Evolutionary conservation across 2,888 invertebrate genomes (phyloP).

Genomic region (Drosophila dives): DNA sequence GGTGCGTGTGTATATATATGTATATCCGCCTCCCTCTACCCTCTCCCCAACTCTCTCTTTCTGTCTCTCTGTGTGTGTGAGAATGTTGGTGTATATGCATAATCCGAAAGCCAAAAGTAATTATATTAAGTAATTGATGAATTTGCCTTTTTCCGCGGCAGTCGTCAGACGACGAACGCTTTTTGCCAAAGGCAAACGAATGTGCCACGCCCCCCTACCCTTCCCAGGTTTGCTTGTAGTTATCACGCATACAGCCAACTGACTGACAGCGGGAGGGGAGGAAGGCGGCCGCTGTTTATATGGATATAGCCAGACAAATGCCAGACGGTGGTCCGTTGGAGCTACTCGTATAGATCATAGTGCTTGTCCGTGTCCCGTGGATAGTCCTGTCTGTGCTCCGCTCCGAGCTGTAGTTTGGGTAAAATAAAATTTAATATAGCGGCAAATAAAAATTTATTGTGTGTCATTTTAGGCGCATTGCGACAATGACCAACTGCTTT

Average conservation of each 20-base stretch:
- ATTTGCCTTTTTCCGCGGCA: slow-evolving; percentile 77
- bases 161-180: slow-evolving; percentile 44
- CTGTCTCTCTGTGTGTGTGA: slow-evolving; percentile 16
- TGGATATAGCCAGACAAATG: slow-evolving; percentile 47
- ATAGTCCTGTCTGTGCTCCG: slow-evolving; percentile 5
- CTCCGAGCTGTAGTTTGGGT: slow-evolving; percentile 15
- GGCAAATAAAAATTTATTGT: slow-evolving; percentile 78
- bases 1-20: slow-evolving; percentile 1
- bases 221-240: slow-evolving; percentile 29
- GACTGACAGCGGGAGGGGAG: background rate
- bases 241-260: slow-evolving; percentile 31
- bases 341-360: slow-evolving; percentile 28
- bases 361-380: slow-evolving; percentile 7
- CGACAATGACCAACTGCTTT: slow-evolving; percentile 70
- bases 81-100: slow-evolving; percentile 69
- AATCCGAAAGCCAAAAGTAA: slow-evolving; percentile 83
- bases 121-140: slow-evolving; percentile 83
- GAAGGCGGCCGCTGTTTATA: slow-evolving; percentile 22
- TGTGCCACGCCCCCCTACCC: slow-evolving; percentile 11
- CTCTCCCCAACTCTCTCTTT: background rate
- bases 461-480: slow-evolving; percentile 69
- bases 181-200: slow-evolving; percentile 50
- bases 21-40: background rate
- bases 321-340: slow-evolving; percentile 43
- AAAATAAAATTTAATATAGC: slow-evolving; percentile 76